Evolutionary conservation across 2,888 invertebrate species (phyloP).

Genomic region (Parnassius glacialis): DNA sequence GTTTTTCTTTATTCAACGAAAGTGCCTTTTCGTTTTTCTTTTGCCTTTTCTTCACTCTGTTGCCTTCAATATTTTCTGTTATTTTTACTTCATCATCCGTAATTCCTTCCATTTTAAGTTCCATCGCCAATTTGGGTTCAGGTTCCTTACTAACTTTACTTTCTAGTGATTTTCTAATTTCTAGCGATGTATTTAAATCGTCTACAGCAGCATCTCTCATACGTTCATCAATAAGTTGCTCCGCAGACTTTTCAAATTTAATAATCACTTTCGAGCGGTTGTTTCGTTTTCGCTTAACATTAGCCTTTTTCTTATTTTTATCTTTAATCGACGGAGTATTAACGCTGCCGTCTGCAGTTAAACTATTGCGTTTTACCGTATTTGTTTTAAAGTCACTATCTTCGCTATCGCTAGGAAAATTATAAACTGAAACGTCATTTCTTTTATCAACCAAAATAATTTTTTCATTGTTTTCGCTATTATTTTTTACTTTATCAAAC

Average conservation of each 20-base stretch:
- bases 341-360: conserved; percentile 12
- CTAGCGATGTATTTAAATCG: conserved; percentile 50
- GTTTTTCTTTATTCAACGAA: conserved; percentile 31
- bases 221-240: conserved; percentile 52
- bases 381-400: conserved; percentile 56
- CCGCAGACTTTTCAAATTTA: conserved; percentile 27
- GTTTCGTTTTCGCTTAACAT: conserved; percentile 27
- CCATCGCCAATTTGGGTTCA: conserved; percentile 35
- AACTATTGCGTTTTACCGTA: conserved; percentile 35
- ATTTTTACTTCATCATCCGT: conserved; percentile 38
- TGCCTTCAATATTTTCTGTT: conserved; percentile 42
- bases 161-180: conserved; percentile 34
- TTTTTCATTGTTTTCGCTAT: conserved; percentile 42
- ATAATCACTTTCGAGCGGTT: conserved; percentile 23
- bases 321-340: conserved; percentile 25
- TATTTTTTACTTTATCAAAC: conserved; percentile 57
- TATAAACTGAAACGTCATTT: conserved; percentile 47
- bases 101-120: conserved; percentile 48
- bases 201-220: conserved; percentile 49
- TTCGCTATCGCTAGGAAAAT: conserved; percentile 64
- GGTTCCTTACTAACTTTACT: conserved; percentile 31
- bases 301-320: conserved; percentile 33
- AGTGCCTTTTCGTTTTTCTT: conserved; percentile 27
- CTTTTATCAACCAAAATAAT: conserved; percentile 42
- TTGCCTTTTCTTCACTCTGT: conserved; percentile 31